These are phyloP conservation scores for Melanotaenia parkinsoni DNA, from an alignment of 2,797 vertebrate genomes.

Conservation along the genomic window DNA sequence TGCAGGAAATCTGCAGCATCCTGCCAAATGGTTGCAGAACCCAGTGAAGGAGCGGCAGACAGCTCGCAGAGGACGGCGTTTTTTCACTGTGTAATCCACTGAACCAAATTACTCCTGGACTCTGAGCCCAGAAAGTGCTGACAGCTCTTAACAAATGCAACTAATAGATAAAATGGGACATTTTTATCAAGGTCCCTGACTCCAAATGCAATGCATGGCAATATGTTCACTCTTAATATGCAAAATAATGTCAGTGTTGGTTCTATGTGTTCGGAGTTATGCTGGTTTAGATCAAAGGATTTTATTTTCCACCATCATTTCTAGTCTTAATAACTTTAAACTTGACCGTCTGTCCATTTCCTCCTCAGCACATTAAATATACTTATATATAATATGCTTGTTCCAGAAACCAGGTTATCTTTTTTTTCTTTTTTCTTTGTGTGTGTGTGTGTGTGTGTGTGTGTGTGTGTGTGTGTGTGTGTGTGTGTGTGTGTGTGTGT, in stretches of 20 bases:
- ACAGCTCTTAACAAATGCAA: constrained; percentile 51
- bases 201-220: constrained; percentile 69
- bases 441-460: no score
- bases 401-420: no score
- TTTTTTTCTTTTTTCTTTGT: no score
- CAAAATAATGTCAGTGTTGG: constrained; percentile 52
- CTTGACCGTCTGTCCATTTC: no score
- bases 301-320: constrained; percentile 8
- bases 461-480: no score
- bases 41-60: constrained; percentile 5
- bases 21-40: not conserved
- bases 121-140: constrained; percentile 43
- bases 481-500: no score
- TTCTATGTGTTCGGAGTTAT: constrained; percentile 39
- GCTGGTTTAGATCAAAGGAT: constrained; percentile 24
- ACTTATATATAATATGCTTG: no score
- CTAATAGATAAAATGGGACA: constrained; percentile 14
- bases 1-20: no score
- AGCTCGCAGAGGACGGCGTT: not conserved
- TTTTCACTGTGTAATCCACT: constrained; percentile 70
- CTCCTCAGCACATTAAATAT: no score
- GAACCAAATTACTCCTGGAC: constrained; percentile 62
- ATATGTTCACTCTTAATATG: constrained; percentile 59
- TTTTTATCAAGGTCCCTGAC: constrained; percentile 13
- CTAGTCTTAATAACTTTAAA: not conserved